Evolutionary conservation across 2,888 invertebrate genomes (phyloP).

Genomic region (Mimas tiliae): DNA sequence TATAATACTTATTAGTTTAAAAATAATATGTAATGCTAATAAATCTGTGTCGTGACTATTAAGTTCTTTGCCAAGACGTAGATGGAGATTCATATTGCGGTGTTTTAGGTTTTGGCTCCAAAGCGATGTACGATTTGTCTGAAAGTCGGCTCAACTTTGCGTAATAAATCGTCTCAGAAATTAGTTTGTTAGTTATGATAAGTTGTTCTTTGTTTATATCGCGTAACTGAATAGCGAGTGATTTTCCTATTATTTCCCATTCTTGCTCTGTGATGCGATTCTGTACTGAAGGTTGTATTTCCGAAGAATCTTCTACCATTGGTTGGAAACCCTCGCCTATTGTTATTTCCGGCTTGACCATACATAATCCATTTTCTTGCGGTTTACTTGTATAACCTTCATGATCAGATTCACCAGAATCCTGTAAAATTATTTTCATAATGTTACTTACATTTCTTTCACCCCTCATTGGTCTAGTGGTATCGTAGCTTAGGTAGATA

Average conservation of each 20-base stretch:
- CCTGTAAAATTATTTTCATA: too few species aligned
- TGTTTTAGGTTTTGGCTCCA: background rate
- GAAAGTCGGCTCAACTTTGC: constrained; percentile 5
- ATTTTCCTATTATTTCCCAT: constrained; percentile 1
- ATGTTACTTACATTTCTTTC: too few species aligned
- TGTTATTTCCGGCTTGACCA: too few species aligned
- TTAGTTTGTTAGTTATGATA: background rate
- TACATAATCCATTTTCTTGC: too few species aligned
- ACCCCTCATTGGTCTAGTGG: too few species aligned
- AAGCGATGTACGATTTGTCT: background rate
- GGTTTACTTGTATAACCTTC: too few species aligned
- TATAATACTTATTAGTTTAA: too few species aligned
- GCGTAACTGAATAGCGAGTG: constrained; percentile 3
- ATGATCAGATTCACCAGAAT: too few species aligned
- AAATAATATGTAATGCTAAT: too few species aligned
- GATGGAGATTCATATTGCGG: background rate
- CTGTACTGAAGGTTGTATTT: background rate
- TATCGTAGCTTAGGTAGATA: too few species aligned
- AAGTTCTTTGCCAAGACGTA: background rate
- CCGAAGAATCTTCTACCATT: background rate
- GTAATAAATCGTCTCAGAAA: background rate
- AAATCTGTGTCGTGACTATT: too few species aligned
- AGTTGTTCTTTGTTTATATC: background rate
- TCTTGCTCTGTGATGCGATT: background rate
- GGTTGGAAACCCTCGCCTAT: background rate